Percentiles rank a stretch among this genome's conserved stretches.
phyloP scores from a whole-genome alignment of 2,888 invertebrate species.

The Chaitophorus viminalis region DNA sequence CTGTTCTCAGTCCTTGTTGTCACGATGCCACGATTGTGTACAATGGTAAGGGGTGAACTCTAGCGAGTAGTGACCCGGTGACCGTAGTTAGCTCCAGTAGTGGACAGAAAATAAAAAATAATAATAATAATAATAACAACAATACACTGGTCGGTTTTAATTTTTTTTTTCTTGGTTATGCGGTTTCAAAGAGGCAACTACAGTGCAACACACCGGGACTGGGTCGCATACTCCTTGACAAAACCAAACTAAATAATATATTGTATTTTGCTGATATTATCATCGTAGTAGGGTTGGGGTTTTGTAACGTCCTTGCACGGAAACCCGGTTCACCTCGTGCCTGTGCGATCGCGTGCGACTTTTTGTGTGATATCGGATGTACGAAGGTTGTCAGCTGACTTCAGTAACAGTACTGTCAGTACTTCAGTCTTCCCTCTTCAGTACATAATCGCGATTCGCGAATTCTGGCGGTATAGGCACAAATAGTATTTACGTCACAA shows the following conservation, averaged over 20 bases:
- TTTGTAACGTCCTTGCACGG: constrained; percentile 33
- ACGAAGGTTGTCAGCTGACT: not conserved
- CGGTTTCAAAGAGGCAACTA: constrained; percentile 50
- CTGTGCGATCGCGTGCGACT: not conserved
- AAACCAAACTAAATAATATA: not conserved
- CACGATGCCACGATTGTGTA: not conserved
- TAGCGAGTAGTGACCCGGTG: too few species aligned
- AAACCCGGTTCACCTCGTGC: too few species aligned
- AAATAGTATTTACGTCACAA: too few species aligned
- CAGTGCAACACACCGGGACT: constrained; percentile 18
- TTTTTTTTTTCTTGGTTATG: constrained; percentile 42
- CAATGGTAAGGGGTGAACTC: not conserved
- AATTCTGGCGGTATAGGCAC: too few species aligned
- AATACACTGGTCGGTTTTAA: not conserved
- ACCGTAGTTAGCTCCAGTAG: not conserved
- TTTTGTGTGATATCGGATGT: not conserved
- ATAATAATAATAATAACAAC: not conserved
- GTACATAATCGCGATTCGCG: too few species aligned
- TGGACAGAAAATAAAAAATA: too few species aligned
- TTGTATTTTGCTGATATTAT: too few species aligned
- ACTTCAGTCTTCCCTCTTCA: too few species aligned
- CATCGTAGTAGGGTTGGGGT: not conserved
- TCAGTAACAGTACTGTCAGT: too few species aligned
- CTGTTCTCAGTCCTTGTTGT: not conserved
- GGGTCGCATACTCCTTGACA: constrained; percentile 5